A percentile compares a stretch with the other conserved stretches of the same genome.
These are phyloP conservation scores for Nowickia ferox DNA, from an alignment of 2,888 invertebrate species.

Conservation along the genomic window DNA sequence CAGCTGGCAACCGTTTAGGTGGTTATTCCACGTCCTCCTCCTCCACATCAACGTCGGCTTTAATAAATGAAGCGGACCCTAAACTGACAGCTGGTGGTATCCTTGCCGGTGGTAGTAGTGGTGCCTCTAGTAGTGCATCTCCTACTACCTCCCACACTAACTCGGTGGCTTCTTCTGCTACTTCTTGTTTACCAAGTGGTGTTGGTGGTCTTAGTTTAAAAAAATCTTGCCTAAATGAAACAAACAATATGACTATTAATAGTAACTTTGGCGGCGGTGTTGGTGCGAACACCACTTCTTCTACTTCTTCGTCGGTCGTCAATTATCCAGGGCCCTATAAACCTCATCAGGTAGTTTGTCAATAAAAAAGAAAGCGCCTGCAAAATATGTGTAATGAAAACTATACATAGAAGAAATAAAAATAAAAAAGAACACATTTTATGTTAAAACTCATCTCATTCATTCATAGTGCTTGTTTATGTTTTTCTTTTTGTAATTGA, in stretches of 20 bases:
- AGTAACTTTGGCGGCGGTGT: slow-evolving; percentile 58
- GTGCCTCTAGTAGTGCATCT: slow-evolving; percentile 7
- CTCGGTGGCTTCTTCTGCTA: slow-evolving; percentile 20
- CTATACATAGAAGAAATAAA: slow-evolving; percentile 6
- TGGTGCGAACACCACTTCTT: slow-evolving; percentile 64
- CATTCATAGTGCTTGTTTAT: slow-evolving; percentile 63
- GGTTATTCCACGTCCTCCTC: slow-evolving; percentile 50
- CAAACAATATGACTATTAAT: slow-evolving; percentile 38
- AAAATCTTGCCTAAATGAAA: slow-evolving; percentile 59
- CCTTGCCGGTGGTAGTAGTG: slow-evolving; percentile 39
- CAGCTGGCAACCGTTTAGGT: slow-evolving; percentile 70
- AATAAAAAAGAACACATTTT: slow-evolving; percentile 44
- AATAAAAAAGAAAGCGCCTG: slow-evolving; percentile 61
- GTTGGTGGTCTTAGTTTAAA: slow-evolving; percentile 65
- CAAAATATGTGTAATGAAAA: slow-evolving; percentile 47
- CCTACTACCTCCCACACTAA: slow-evolving; percentile 32
- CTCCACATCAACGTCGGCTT: slow-evolving; percentile 57
- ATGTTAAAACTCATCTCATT: slow-evolving; percentile 64
- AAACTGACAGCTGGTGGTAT: slow-evolving; percentile 56
- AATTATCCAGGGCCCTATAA: slow-evolving; percentile 68
- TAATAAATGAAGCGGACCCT: slow-evolving; percentile 59
- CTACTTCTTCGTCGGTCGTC: slow-evolving; percentile 55
- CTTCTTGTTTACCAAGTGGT: slow-evolving; percentile 53
- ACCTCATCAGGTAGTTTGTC: slow-evolving; percentile 70
- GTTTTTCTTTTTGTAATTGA: slow-evolving; percentile 45